Percentiles rank a stretch among this genome's conserved stretches.
phyloP scores from a whole-genome alignment of 1,140 invertebrate genomes.

The Cotesia typhae region DNA sequence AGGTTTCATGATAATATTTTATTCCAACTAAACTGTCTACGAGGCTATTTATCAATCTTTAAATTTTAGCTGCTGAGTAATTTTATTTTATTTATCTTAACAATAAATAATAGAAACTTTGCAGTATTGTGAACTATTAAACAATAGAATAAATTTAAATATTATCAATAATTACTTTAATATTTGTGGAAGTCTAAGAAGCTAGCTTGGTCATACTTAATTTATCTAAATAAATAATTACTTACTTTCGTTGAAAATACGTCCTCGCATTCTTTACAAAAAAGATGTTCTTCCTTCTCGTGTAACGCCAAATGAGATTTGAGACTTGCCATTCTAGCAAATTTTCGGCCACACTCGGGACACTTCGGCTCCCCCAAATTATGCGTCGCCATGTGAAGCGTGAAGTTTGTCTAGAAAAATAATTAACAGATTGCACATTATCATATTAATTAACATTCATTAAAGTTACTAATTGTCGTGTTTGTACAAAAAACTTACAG shows the following conservation, averaged over 20 bases:
- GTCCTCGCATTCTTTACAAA: conserved; percentile 76
- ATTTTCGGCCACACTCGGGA: conserved; percentile 73
- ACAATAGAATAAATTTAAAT: too few species aligned
- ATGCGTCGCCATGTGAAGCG: conserved; percentile 72
- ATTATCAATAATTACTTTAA: too few species aligned
- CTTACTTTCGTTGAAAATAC: conserved; percentile 74
- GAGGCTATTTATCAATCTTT: neutral
- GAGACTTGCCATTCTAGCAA: conserved; percentile 74
- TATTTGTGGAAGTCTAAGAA: too few species aligned
- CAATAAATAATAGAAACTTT: neutral
- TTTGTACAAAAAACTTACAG: conserved; percentile 53
- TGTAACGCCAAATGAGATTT: conserved; percentile 78
- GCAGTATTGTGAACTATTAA: too few species aligned
- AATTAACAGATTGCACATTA: conserved; percentile 19
- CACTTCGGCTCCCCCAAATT: conserved; percentile 69
- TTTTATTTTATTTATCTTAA: neutral
- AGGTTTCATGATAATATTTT: conserved; percentile 2
- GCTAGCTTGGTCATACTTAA: too few species aligned
- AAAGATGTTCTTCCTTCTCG: conserved; percentile 74
- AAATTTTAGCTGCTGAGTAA: too few species aligned
- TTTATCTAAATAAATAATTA: neutral
- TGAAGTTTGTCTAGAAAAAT: conserved; percentile 66
- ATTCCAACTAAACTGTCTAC: neutral
- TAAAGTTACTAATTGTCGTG: conserved; percentile 5
- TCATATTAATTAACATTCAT: neutral